Evolutionary conservation across 2,888 invertebrate genomes (phyloP), one percentile per base, ranked within the genome.

Genomic region (Abrostola tripartita): DNA sequence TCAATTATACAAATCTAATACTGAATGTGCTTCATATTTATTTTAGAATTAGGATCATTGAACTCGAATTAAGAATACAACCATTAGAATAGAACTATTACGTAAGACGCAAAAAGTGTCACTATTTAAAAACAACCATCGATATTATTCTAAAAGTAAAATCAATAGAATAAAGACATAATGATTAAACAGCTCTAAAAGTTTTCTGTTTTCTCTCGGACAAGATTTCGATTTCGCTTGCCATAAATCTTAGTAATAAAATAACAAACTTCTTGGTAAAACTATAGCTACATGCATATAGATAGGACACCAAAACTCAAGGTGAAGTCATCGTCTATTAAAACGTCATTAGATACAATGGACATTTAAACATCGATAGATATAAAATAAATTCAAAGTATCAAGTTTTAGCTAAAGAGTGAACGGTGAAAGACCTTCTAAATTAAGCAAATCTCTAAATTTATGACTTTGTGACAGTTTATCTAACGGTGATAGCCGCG

Each of bases 361-460:
- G 61, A 70, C 51, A 67, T 76, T 65, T 71, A 68, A 77, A 68
- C 65, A 62, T 68, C 40, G 52, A 49, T 57, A 35, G 41, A 65
- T 60, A 61, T 61, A 52, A 62, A 71, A 72, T 66, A 40, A 63
- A 74, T 68, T 68, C 54, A 81, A 82, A 80, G 80, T 68, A 79
- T 75, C 61, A 61, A 57, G 61, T 77, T 81, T 74, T 66, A 61
- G 62, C 69, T 56, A 65, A 74, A 80, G 60, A 78, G 62, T 70
- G 73, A 72, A 65, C 82, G 87, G 87, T 87, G 86, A 89, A 88
- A 86, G 84, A 88, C 76, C 84, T 85, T 80, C 64, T 83, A 88
- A 88, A 88, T 87, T 84, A 89, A 79, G 81, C 83, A 87, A 91
- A 91, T 88, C 88, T 85, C 60, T 55, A 65, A 87, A 90, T 91